Evolutionary conservation across 2,797 vertebrate genomes (phyloP).

Genomic region (Periophthalmus magnuspinnatus): DNA sequence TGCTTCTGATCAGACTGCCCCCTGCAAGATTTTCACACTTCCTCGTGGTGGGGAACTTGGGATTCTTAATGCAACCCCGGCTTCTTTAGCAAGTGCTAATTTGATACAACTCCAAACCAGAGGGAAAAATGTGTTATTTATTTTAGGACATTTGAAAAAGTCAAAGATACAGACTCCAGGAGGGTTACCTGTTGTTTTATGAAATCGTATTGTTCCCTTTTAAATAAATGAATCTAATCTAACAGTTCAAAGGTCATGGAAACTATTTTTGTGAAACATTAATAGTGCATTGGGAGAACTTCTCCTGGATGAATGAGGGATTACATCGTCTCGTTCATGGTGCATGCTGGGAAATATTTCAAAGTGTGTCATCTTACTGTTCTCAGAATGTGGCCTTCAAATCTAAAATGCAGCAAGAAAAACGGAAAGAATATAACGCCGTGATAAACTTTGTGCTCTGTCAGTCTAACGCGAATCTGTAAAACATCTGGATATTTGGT

Average conservation of each 20-base stretch:
- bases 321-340: neutral
- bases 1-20: conserved; percentile 69
- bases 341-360: neutral
- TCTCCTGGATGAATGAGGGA: no score
- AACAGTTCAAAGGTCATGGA: neutral
- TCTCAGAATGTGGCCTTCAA: neutral
- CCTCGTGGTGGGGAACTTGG: conserved; percentile 58
- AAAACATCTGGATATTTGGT: neutral
- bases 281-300: neutral
- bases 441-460: no score
- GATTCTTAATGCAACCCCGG: conserved; percentile 64
- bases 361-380: neutral
- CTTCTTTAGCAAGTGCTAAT: conserved; percentile 73
- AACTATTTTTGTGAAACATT: neutral
- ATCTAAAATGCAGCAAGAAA: neutral
- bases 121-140: conserved; percentile 59
- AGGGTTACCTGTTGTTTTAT: conserved; percentile 2
- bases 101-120: conserved; percentile 67
- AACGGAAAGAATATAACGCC: neutral
- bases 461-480: neutral
- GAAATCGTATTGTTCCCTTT: no score
- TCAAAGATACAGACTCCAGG: neutral
- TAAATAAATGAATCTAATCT: neutral
- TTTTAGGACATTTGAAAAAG: conserved; percentile 48
- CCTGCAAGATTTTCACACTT: conserved; percentile 78